Evolutionary conservation across 2,113 vertebrate genomes (phyloP).

Genomic region (Pipra filicauda): DNA sequence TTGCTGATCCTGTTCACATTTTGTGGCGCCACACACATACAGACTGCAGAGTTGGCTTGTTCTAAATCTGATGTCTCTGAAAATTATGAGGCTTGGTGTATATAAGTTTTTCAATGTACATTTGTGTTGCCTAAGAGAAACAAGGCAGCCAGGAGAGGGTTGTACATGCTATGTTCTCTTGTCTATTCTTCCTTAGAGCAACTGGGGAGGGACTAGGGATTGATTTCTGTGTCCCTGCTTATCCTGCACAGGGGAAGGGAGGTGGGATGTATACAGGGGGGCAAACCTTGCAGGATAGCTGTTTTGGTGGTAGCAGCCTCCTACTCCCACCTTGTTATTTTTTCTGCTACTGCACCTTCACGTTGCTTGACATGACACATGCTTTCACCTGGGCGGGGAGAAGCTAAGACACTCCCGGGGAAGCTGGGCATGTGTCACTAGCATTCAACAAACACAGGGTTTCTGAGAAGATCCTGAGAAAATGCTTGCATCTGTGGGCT

Average conservation of each 20-base stretch:
- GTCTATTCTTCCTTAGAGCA: background rate
- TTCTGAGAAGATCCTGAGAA: background rate
- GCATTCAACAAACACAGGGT: background rate
- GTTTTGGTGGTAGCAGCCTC: background rate
- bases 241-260: background rate
- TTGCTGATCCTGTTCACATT: background rate
- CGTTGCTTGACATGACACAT: background rate
- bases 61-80: background rate
- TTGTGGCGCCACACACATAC: fast-evolving
- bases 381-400: background rate
- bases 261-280: fast-evolving
- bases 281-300: background rate
- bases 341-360: background rate
- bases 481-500: background rate
- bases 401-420: background rate
- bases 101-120: background rate
- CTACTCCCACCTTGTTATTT: background rate
- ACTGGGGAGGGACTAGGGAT: background rate
- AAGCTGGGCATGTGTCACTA: background rate
- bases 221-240: background rate
- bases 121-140: background rate
- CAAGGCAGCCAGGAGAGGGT: background rate
- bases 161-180: background rate
- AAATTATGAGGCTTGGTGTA: background rate
- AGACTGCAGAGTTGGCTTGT: background rate